Base-by-base conservation (phyloP, 2,888 invertebrate species). In the Agrochola litura region DNA sequence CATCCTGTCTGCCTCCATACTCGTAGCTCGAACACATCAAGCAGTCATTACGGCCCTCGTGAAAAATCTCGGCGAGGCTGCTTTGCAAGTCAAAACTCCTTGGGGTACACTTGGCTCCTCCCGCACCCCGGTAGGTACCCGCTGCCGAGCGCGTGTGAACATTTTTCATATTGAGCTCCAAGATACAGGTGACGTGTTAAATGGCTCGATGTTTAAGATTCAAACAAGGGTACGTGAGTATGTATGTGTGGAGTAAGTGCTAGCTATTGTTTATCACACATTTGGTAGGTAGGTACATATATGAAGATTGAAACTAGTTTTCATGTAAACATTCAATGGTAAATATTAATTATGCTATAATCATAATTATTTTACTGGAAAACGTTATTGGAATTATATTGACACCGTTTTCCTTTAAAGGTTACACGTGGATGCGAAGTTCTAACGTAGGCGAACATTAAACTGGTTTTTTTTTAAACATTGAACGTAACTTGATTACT, bases 81-180 rank as follows among this genome's bases (percentile, higher is more conserved):
- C 93, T 96, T 96, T 96, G 96, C 96, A 96, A 96, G 96, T 96
- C 96, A 96, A 96, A 96, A 94, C 94, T 93, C 92, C 91, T 94
- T 92, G 88, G 88, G 88, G 88, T 90, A 88, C 86, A 88, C 90
- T 89, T 85, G 90, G 86, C 86, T 87, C 86, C 82, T 83, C 88
- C 86, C 84, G 81, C 72, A 56, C 73, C 76, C 65, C 69, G 72
- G 67, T 63, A 49, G 72, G 69, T 67, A 71, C 85, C 81, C 68
- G 78, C 82, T 66, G 73, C 77, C 60, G 82, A 76, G 82, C 89
- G 88, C 90, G 88, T 90, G 89, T 90, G 90, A 90, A 89, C 85
- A 87, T 88, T 89, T 92, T 91, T 89, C 89, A 90, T 91, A 91
- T 89, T 88, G 89, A 88, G 83, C 89, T 79, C 63, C 84, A 76